These are phyloP conservation scores for Phainopepla nitens DNA, from an alignment of 2,113 vertebrate species.

Conservation along the genomic window DNA sequence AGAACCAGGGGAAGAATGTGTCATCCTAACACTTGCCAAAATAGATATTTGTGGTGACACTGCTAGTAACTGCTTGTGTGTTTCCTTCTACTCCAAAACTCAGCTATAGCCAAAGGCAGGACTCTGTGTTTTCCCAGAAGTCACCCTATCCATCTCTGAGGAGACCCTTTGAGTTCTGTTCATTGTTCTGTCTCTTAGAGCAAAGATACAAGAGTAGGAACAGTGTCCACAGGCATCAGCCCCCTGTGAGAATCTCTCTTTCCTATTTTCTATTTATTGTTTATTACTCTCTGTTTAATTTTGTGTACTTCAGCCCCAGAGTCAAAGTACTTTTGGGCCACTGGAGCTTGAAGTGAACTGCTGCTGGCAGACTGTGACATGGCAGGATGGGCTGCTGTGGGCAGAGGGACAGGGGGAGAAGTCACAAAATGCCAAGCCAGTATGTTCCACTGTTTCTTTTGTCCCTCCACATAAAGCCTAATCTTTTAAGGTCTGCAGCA, in stretches of 20 bases:
- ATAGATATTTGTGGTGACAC: conserved; percentile 12
- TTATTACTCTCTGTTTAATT: neutral
- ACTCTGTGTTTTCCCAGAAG: neutral
- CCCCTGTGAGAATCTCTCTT: neutral
- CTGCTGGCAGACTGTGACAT: neutral
- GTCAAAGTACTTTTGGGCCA: neutral
- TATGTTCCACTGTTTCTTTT: neutral
- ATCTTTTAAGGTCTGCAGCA: neutral
- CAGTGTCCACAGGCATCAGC: neutral
- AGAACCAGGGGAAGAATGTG: neutral
- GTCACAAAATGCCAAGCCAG: neutral
- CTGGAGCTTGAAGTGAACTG: neutral
- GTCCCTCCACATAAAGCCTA: neutral
- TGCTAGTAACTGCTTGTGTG: neutral
- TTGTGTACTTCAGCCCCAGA: neutral
- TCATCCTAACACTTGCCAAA: neutral
- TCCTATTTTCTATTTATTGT: neutral
- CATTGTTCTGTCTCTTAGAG: neutral
- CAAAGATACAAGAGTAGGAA: neutral
- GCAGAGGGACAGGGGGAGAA: neutral
- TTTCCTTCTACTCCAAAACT: neutral
- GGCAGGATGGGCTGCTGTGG: neutral
- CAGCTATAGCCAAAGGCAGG: neutral
- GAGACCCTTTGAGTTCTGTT: neutral
- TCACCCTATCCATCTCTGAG: neutral